Evolutionary conservation across 2,888 invertebrate genomes (phyloP), one percentile per base, ranked within the genome.

Genomic region (Agapostemon virescens): DNA sequence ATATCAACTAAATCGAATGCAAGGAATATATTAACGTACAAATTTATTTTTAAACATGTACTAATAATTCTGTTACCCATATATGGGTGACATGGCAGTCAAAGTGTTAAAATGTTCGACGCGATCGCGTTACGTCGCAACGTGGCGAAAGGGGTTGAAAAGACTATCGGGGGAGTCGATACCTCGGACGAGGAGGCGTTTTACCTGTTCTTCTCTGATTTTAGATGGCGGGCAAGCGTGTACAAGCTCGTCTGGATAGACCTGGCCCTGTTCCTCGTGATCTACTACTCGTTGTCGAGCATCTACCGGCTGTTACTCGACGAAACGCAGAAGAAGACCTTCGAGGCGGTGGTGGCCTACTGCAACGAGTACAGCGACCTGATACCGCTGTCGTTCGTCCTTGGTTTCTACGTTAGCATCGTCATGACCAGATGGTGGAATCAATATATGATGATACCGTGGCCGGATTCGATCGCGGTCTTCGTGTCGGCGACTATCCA

Each of bases 191-290:
- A n/a, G n/a, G n/a, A n/a, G n/a, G n/a, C n/a, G n/a, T 42, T 66
- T 67, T 20, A 7, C 6, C 36, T 13, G 30, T 30, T 15, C 15
- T 76, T 68, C 77, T 86, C 1, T 17, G 17, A 23, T 95, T 95
- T 83, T 94, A 98, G 98, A 94, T 98, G 98, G 98, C 95, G 96
- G 86, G 98, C 98, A 63, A 98, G 98, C 92, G 97, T 98, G 89
- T 98, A 98, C 95, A 98, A 98, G 93, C 93, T 98, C 86, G 96
- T 98, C 82, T 98, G 98, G 98, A 94, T 97, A 86, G 98, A 98
- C 92, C 94, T 98, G 73, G 90, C 97, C 40, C 94, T 97, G 72
- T 98, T 97, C 92, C 94, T 97, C 81, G 93, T 95, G 49, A 92
- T 96, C 74, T 98, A 98, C 92, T 97, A 97, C 90, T 89, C 94